A percentile compares a stretch with the other conserved stretches of the same genome.
These are phyloP conservation scores for Hydriomena furcata DNA, from an alignment of 2,888 invertebrate species.

Conservation along the genomic window DNA sequence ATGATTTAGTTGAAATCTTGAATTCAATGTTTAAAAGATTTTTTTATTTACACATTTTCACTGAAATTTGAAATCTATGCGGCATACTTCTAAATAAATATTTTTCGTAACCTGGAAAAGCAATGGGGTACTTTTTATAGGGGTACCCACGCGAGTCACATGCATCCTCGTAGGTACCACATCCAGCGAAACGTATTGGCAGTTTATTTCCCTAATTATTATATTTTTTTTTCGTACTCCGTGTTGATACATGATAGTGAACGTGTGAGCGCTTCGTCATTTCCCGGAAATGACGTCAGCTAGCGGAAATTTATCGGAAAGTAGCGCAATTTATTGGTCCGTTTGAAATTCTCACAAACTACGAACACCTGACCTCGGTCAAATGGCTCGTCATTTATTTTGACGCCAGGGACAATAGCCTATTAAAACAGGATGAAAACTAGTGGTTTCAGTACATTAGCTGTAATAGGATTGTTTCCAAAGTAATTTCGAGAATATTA, in stretches of 20 bases:
- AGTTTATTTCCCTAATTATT: not conserved
- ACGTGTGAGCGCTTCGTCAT: constrained; percentile 61
- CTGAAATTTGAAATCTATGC: no score
- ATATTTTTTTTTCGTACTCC: not conserved
- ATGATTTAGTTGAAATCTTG: no score
- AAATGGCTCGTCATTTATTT: constrained; percentile 31
- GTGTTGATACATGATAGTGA: constrained; percentile 13
- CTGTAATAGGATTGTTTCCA: constrained; percentile 9
- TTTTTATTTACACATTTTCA: no score
- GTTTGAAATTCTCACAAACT: constrained; percentile 64
- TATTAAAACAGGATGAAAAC: constrained; percentile 15
- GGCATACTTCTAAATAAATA: no score
- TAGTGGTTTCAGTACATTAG: constrained; percentile 15
- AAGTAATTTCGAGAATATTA: not conserved
- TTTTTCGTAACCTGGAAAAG: no score
- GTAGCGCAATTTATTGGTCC: constrained; percentile 62
- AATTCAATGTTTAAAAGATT: no score
- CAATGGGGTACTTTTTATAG: no score
- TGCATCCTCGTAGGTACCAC: no score
- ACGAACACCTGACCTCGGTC: constrained; percentile 39
- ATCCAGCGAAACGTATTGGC: no score
- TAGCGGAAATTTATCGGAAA: constrained; percentile 69
- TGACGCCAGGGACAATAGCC: constrained; percentile 19
- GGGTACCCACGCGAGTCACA: no score
- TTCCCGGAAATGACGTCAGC: constrained; percentile 63